These are phyloP conservation scores for Macrotis lagotis DNA, from an alignment of 2,113 vertebrate species.

Conservation along the genomic window DNA sequence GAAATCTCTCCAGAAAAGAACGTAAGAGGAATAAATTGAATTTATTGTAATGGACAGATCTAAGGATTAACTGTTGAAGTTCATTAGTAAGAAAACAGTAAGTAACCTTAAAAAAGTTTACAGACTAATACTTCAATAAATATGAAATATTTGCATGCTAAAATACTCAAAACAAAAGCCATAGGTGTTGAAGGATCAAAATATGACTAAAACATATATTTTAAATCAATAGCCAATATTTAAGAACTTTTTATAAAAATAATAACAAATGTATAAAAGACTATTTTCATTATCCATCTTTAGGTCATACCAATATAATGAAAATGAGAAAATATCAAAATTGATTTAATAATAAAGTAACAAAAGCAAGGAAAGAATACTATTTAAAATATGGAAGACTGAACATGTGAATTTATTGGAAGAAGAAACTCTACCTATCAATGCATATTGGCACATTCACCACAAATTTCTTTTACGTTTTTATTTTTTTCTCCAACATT, in stretches of 20 bases:
- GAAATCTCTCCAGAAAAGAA: background rate
- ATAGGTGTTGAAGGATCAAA: background rate
- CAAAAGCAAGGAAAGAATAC: background rate
- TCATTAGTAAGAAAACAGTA: background rate
- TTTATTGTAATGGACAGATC: background rate
- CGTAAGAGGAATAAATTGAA: background rate
- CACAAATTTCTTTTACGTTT: background rate
- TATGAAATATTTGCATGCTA: background rate
- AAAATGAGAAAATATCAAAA: background rate
- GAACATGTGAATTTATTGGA: background rate
- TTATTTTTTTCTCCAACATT: background rate
- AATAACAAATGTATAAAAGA: background rate
- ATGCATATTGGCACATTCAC: background rate
- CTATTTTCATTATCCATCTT: background rate
- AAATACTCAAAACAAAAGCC: background rate
- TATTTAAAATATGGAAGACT: background rate
- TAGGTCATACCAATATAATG: background rate
- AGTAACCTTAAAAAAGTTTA: background rate
- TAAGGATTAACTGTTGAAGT: too few species aligned
- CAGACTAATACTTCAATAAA: background rate
- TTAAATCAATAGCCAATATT: background rate
- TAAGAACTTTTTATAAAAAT: background rate
- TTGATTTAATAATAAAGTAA: background rate
- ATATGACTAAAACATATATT: background rate
- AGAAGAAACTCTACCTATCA: background rate